Base-by-base conservation (phyloP, 2,888 invertebrate species). In the Eulithis testata region DNA sequence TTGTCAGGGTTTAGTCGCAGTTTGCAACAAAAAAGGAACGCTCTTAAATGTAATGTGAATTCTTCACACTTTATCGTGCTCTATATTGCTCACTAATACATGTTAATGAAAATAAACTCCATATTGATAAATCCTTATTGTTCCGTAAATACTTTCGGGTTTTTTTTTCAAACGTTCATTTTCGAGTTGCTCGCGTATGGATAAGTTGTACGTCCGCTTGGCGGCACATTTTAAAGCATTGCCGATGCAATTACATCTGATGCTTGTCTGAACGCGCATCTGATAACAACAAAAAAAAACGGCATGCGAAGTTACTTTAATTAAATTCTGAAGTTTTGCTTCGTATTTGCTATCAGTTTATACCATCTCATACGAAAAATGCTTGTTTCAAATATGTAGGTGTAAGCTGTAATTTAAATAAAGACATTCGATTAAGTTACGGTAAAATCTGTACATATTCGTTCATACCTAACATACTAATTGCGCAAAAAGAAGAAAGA, bases 241-340 rank as follows among this genome's bases (percentile, higher is more conserved):
- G 77, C 78, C 80, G 75, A 78, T 84, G 87, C 87, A 90, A 90
- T 91, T 89, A 91, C 88, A 87, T 85, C 81, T 80, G 85, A 88
- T 86, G 81, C 83, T 88, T 86, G 87, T 87, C 87, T 80, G 80
- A 79, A 77, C 78, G 80, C 82, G 77, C 82, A 89, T 90, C 89
- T 87, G 91, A 91, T 91, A 91, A 89, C 82, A 74, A 84, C 73
- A 78, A 84, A 87, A 84, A 87, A 90, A 87, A 90, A 87, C 74
- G 77, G 79, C 81, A 80, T 81, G 79, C 82, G 79, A 78, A 84
- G 82, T 83, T 82, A 81, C 81, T 86, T 89, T 88, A 90, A 90
- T 90, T 89, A 87, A 90, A 91, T 83, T 81, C 83, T 71, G 79
- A 80, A 78, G 85, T 83, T 85, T 84, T 84, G 75, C 82, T 80